Evolutionary conservation across 2,888 invertebrate genomes (phyloP), one percentile per base, ranked within the genome.

Genomic region (Hirudinaria manillensis): DNA sequence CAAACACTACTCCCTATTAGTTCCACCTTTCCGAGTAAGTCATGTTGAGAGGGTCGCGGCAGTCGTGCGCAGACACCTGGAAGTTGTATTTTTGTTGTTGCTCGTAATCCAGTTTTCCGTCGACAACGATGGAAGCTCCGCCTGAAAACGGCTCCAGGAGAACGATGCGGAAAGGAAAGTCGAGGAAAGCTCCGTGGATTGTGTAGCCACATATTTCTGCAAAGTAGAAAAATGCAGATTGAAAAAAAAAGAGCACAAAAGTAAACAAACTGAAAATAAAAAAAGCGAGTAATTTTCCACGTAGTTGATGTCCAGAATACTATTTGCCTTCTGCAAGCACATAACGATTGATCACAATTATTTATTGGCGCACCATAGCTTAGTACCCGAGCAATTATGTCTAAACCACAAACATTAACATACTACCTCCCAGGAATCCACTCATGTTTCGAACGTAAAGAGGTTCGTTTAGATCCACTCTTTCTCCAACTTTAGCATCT

Each of bases 61-160:
- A 61, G 61, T 61, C 61, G 61, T 61, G 61, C 0, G 61, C 61
- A 24, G 61, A 61, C 24, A 61, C 7, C 87, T 94, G 93, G 86
- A 97, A 96, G 87, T 93, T 94, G 89, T 95, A 96, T 86, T 93
- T 93, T 83, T 93, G 91, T 75, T 93, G 88, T 85, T 94, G 94
- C 86, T 95, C 94, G 87, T 94, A 96, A 87, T 95, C 94, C 80
- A 97, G 89, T 76, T 90, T 80, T 0, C 82, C 82, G 36, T 81
- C 80, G 27, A 80, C 80, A 56, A 81, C 80, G 21, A 84, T 79
- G 53, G 80, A 80, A 13, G 83, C 84, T 29, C 78, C 80, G 4
- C 84, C 84, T 2, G 81, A 82, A 61, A 79, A 77, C 32, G 80
- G 79, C 76, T 83, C 80, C 10, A 78, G 78, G 67, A 84, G 77